Percentiles rank a stretch among this genome's conserved stretches.
phyloP scores from a whole-genome alignment of 2,113 vertebrate species.

The Polypterus bichir region DNA sequence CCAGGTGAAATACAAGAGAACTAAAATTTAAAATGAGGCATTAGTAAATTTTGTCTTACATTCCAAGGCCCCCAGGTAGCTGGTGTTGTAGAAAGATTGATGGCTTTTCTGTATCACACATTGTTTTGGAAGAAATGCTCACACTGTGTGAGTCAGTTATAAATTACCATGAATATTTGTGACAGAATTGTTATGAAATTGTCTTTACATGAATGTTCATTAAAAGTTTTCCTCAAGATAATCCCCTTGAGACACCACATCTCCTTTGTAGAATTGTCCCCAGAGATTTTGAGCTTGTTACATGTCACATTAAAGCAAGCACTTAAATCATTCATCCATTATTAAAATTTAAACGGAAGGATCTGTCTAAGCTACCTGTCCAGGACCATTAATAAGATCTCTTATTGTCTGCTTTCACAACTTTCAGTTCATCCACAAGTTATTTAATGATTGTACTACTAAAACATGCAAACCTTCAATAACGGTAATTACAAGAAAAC shows the following conservation, averaged over 20 bases:
- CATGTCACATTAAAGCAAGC: conserved; percentile 1
- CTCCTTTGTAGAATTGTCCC: not conserved
- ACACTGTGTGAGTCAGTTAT: not conserved
- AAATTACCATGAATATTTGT: not conserved
- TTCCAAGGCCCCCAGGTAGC: too few relatives aligned
- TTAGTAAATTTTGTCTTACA: too few relatives aligned
- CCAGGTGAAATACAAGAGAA: too few relatives aligned
- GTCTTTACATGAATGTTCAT: not conserved
- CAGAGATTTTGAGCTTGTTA: not conserved
- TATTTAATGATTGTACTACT: too few relatives aligned
- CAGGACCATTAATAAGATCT: too few relatives aligned
- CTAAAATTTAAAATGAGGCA: too few relatives aligned
- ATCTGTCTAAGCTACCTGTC: not conserved
- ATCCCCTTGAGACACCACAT: not conserved
- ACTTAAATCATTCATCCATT: conserved; percentile 1
- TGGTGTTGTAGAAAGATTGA: not conserved
- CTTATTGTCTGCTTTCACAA: too few relatives aligned
- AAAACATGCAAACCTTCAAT: too few relatives aligned
- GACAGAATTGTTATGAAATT: not conserved
- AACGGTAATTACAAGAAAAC: too few relatives aligned
- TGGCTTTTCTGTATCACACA: not conserved
- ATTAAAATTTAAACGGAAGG: not conserved
- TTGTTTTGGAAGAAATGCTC: not conserved
- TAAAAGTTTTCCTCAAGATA: conserved; percentile 1
- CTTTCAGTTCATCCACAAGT: too few relatives aligned